Evolutionary conservation across 2,888 invertebrate species (phyloP).

Genomic region (Lacanobia oleracea): DNA sequence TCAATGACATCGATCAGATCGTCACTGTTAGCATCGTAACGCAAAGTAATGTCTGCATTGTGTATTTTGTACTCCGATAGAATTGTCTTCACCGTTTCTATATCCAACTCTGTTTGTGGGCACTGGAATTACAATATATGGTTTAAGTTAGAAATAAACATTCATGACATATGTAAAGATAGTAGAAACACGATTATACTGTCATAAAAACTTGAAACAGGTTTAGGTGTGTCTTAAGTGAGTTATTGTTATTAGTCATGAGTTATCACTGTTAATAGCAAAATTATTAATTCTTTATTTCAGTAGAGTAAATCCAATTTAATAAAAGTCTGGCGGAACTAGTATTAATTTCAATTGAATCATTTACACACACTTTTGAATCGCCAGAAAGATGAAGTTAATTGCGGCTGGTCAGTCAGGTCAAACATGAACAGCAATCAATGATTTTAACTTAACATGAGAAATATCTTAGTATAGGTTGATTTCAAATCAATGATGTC

Average conservation of each 20-base stretch:
- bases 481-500: too few relatives aligned
- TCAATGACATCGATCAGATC: constrained; percentile 99
- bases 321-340: too few relatives aligned
- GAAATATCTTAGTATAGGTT: too few relatives aligned
- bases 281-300: too few relatives aligned
- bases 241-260: background rate
- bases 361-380: too few relatives aligned
- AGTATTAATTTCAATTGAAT: too few relatives aligned
- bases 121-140: constrained; percentile 87
- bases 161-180: background rate
- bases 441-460: too few relatives aligned
- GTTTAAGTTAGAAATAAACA: background rate
- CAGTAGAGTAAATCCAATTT: too few relatives aligned
- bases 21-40: constrained; percentile 98
- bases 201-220: background rate
- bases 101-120: constrained; percentile 97
- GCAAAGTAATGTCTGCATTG: constrained; percentile 99
- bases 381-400: too few relatives aligned
- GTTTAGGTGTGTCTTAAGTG: too few relatives aligned
- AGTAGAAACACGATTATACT: background rate
- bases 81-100: constrained; percentile 98
- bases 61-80: constrained; percentile 99
- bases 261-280: background rate
- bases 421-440: too few relatives aligned
- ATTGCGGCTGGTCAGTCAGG: too few relatives aligned